These are phyloP conservation scores for Todiramphus saurophagus DNA, from an alignment of 2,113 vertebrate genomes.

Conservation along the genomic window DNA sequence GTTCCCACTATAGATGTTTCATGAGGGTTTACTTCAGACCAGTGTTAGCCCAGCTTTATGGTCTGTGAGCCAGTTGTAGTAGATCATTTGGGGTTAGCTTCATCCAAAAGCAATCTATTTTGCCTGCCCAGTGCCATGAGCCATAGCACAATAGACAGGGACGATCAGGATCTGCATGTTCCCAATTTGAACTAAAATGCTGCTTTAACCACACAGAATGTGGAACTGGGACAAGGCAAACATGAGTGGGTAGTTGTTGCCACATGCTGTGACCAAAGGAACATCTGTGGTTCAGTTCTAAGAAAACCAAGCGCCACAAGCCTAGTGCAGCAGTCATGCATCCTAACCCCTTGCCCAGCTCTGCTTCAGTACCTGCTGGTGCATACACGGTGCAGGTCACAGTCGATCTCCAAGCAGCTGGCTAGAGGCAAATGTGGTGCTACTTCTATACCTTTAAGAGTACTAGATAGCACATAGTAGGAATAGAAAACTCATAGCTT, in stretches of 20 bases:
- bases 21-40: not conserved
- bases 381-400: not conserved
- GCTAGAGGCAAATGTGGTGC: not conserved
- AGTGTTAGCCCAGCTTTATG: not conserved
- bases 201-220: not conserved
- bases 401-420: not conserved
- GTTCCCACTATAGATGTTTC: not conserved
- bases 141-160: not conserved
- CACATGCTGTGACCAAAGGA: not conserved
- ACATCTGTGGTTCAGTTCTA: not conserved
- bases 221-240: not conserved
- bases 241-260: not conserved
- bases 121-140: not conserved
- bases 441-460: not conserved
- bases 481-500: not conserved
- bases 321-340: fast-evolving
- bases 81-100: not conserved
- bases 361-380: not conserved
- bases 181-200: not conserved
- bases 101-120: not conserved
- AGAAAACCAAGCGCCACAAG: not conserved
- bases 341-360: not conserved
- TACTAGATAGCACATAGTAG: not conserved
- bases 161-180: not conserved
- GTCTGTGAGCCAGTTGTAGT: not conserved